Evolutionary conservation across 2,797 vertebrate genomes (phyloP), one percentile per base, ranked within the genome.

Genomic region (Silurus aristotelis): DNA sequence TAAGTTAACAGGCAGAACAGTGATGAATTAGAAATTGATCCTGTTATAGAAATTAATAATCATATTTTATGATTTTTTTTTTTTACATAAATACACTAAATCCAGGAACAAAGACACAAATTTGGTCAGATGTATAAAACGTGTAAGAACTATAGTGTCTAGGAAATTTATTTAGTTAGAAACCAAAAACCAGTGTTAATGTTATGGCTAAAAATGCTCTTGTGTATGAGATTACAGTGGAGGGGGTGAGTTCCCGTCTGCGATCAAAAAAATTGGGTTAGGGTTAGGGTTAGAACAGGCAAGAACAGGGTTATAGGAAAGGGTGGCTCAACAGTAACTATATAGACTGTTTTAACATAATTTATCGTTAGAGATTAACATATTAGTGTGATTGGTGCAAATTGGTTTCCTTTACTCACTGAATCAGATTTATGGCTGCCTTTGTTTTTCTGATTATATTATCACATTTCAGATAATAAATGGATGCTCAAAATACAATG

Each of bases 201-300:
- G 22, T 27, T 52, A 27, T 67, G n/a, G 22, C 20, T 80, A 48
- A 80, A 80, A 66, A 66, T 66, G 22, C 22, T 46, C 5, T 4
- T 6, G 64, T 63, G 52, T 80, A 83, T 46, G 83, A 25, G 72
- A 66, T 68, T 77, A 68, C 17, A 46, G 68, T 43, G 15, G 38
- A 68, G 13, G 31, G 43, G 31, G 43, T 27, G 15, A 82, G 68
- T 81, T 86, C 27, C 67, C 6, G 25, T 84, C 82, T 27, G 56
- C 48, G 64, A 85, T 87, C 70, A 89, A 48, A 88, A 46, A 87
- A 87, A 89, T 82, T 80, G 56, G 88, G 86, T n/a, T n/a, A n/a
- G n/a, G n/a, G n/a, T n/a, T n/a, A n/a, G n/a, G n/a, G n/a, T n/a
- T n/a, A n/a, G n/a, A n/a, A n/a, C n/a, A n/a, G n/a, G n/a, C 71